Conservation (phyloP, 2,113 vertebrate species). For the Sebastes schlegelii region DNA sequence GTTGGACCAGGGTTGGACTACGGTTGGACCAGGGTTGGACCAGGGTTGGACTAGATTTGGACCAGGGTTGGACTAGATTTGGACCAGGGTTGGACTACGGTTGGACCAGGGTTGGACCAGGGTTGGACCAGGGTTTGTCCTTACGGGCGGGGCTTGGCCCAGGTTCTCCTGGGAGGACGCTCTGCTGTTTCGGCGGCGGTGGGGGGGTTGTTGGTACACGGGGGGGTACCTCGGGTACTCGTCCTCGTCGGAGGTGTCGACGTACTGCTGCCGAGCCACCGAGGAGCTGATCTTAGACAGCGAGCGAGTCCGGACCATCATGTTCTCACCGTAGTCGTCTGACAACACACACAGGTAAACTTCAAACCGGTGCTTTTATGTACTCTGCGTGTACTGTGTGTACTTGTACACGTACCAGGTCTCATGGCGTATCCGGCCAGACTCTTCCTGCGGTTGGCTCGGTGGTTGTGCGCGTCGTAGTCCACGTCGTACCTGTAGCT, state of each 20-base stretch:
- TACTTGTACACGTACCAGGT: constrained; percentile 75
- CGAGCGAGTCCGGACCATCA: constrained; percentile 80
- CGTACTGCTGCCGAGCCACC: constrained; percentile 72
- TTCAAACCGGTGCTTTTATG: neutral
- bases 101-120: no score
- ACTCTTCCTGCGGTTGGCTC: constrained; percentile 77
- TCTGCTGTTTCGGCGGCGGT: constrained; percentile 77
- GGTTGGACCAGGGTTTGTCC: neutral
- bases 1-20: no score
- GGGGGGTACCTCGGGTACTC: constrained; percentile 54
- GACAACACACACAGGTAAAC: neutral
- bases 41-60: no score
- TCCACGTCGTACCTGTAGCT: constrained; percentile 59
- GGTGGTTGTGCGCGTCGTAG: constrained; percentile 75
- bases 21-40: no score
- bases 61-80: no score
- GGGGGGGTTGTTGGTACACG: constrained; percentile 77
- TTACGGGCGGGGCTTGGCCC: constrained; percentile 69
- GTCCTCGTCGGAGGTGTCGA: constrained; percentile 92
- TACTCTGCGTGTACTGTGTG: constrained; percentile 21
- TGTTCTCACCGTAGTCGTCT: constrained; percentile 69
- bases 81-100: no score
- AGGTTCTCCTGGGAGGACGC: constrained; percentile 86
- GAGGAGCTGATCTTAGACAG: constrained; percentile 82
- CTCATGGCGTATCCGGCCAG: constrained; percentile 76